Conservation (phyloP, 2,888 invertebrate genomes). For the Listrodromus nycthemerus region DNA sequence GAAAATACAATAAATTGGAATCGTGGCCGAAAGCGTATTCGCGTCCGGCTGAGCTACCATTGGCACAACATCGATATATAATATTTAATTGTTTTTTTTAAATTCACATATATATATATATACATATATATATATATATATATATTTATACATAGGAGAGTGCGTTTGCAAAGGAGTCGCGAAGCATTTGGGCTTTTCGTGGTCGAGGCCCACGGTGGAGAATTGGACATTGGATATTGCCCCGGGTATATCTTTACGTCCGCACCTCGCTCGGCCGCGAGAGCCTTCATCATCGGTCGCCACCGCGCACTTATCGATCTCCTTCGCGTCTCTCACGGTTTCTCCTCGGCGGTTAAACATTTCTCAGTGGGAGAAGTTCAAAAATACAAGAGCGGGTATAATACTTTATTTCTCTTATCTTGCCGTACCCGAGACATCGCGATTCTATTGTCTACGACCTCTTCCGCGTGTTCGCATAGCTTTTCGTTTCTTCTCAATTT, state of each 20-base stretch:
- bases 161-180: constrained; percentile 36
- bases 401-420: not conserved
- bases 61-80: constrained; percentile 39
- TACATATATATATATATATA: not conserved
- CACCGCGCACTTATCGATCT: constrained; percentile 76
- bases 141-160: not conserved
- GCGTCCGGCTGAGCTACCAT: not conserved
- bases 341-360: constrained; percentile 57
- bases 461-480: not conserved
- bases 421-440: not conserved
- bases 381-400: not conserved
- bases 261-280: constrained; percentile 33
- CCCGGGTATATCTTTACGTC: constrained; percentile 17
- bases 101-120: too few relatives aligned
- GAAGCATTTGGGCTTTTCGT: constrained; percentile 55
- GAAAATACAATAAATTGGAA: constrained; percentile 35
- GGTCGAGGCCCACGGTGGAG: constrained; percentile 55
- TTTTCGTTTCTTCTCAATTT: not conserved
- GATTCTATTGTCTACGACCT: not conserved
- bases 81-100: constrained; percentile 12
- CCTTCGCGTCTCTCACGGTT: constrained; percentile 57
- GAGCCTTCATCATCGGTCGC: constrained; percentile 62
- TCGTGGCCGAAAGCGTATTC: constrained; percentile 47
- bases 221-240: constrained; percentile 49
- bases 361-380: constrained; percentile 27